Conservation (phyloP, 2,888 invertebrate genomes). For the Diachrysia chrysitis region DNA sequence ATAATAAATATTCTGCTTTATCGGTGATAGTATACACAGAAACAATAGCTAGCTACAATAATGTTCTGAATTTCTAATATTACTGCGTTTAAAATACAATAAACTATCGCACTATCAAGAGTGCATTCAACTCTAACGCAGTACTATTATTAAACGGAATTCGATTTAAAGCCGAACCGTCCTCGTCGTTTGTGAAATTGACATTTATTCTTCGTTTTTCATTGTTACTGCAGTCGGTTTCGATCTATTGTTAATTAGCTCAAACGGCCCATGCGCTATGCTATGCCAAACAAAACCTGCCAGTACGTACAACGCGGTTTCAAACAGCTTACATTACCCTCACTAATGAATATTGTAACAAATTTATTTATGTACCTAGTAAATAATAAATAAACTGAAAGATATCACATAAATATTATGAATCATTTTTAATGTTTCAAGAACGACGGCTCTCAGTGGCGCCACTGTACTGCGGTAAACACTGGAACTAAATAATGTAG, state of each 20-base stretch:
- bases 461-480: constrained; percentile 65
- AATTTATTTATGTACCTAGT: constrained; percentile 11
- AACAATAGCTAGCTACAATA: constrained; percentile 62
- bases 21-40: constrained; percentile 32
- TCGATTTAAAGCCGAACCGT: constrained; percentile 89
- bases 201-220: constrained; percentile 89
- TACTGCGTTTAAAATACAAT: constrained; percentile 78
- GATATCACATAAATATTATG: background rate
- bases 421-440: background rate
- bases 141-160: constrained; percentile 89
- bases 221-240: constrained; percentile 87
- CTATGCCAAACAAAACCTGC: constrained; percentile 72
- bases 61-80: constrained; percentile 67
- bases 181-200: constrained; percentile 89
- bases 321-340: constrained; percentile 52
- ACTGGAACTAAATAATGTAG: constrained; percentile 67
- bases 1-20: constrained; percentile 10
- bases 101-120: constrained; percentile 85
- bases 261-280: constrained; percentile 85
- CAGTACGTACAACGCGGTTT: constrained; percentile 42
- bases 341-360: constrained; percentile 17
- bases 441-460: constrained; percentile 51
- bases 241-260: constrained; percentile 89
- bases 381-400: too few relatives aligned
- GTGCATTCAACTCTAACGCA: constrained; percentile 87